These are phyloP conservation scores for Fratercula arctica DNA, from an alignment of 2,797 vertebrate genomes.

Conservation along the genomic window DNA sequence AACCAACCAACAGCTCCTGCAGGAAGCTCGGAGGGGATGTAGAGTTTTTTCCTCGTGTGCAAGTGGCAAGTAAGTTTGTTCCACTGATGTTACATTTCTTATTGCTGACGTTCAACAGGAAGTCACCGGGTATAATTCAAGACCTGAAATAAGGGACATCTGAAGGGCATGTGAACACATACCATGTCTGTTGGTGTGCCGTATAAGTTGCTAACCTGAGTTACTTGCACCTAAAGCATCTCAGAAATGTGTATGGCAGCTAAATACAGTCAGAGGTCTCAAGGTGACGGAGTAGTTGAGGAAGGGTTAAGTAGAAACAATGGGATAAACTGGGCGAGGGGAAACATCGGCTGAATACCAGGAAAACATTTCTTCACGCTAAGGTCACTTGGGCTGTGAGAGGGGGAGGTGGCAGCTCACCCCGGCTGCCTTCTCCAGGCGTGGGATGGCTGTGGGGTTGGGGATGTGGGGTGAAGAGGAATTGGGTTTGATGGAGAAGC, in stretches of 20 bases:
- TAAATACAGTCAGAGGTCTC: not conserved
- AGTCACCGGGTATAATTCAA: not conserved
- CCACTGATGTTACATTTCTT: not conserved
- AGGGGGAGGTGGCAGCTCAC: constrained; percentile 7
- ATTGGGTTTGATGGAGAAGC: not conserved
- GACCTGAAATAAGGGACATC: not conserved
- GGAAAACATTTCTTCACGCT: constrained; percentile 42
- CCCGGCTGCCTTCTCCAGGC: not conserved
- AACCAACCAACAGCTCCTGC: not conserved
- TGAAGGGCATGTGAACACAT: not conserved
- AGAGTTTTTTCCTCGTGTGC: not conserved
- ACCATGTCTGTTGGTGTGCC: not conserved
- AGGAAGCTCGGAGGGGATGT: not conserved
- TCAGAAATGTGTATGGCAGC: not conserved
- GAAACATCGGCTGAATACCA: constrained; percentile 40
- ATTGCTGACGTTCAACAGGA: not conserved
- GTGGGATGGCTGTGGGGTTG: fast-evolving
- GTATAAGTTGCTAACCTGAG: not conserved
- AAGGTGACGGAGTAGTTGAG: not conserved
- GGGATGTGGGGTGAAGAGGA: not conserved
- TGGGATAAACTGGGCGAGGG: not conserved
- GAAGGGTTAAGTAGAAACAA: constrained; percentile 35
- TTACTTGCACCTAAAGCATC: not conserved
- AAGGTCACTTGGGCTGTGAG: constrained; percentile 9
- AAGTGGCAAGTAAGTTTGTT: not conserved